These are phyloP conservation scores for Pelochelys cantorii DNA, from an alignment of 2,797 vertebrate species.

Conservation along the genomic window DNA sequence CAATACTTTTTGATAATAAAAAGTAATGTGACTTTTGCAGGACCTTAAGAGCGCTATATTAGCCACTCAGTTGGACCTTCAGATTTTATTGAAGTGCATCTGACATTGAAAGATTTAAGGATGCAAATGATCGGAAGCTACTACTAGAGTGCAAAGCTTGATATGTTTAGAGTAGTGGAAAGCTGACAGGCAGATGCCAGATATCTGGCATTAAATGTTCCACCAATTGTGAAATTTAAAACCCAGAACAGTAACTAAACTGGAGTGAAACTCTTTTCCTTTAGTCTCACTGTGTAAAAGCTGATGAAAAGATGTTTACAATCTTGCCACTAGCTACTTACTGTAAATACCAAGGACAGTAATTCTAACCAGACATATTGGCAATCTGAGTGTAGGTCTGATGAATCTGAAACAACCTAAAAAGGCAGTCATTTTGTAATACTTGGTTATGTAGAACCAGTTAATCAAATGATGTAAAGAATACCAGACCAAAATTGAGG, in stretches of 20 bases:
- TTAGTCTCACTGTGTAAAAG: background rate
- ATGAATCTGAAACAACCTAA: slow-evolving; percentile 49
- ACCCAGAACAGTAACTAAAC: accelerated
- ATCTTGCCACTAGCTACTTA: slow-evolving; percentile 41
- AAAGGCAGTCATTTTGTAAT: slow-evolving; percentile 62
- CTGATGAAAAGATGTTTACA: background rate
- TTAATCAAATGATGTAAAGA: slow-evolving; percentile 49
- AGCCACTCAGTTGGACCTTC: background rate
- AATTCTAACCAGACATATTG: background rate
- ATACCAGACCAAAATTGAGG: slow-evolving; percentile 9
- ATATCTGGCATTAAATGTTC: background rate
- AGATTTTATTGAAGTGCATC: background rate
- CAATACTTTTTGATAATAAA: background rate
- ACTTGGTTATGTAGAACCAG: background rate
- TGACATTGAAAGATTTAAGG: background rate
- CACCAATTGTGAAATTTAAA: accelerated
- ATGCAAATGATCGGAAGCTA: accelerated
- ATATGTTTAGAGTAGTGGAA: accelerated
- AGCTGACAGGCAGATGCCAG: accelerated
- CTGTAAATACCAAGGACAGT: background rate
- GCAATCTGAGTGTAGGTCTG: slow-evolving; percentile 49
- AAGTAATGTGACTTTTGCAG: background rate
- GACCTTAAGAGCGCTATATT: too few species aligned
- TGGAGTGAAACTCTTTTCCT: accelerated
- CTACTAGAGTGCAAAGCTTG: background rate